A percentile compares a stretch with the other conserved stretches of the same genome.
These are phyloP conservation scores for Plodia interpunctella DNA, from an alignment of 1,140 invertebrate species.

Conservation along the genomic window DNA sequence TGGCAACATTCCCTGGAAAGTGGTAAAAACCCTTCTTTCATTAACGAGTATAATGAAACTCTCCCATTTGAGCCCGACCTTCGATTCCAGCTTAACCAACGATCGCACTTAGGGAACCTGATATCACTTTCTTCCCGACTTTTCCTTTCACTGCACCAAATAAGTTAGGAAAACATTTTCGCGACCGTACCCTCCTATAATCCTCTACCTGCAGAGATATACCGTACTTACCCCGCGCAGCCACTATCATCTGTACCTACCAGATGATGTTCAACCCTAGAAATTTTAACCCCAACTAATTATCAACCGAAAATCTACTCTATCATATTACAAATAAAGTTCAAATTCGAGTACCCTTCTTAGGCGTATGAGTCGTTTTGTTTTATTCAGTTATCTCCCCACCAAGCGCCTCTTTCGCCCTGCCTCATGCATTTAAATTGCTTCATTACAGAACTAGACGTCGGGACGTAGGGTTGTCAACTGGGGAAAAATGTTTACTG, in stretches of 20 bases:
- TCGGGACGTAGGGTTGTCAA: slow-evolving; percentile 60
- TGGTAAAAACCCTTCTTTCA: not conserved
- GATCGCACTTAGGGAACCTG: slow-evolving; percentile 22
- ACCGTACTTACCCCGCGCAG: slow-evolving; percentile 64
- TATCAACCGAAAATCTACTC: slow-evolving; percentile 19
- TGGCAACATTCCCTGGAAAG: no score
- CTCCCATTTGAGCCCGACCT: not conserved
- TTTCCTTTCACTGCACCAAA: slow-evolving; percentile 66
- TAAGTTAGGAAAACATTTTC: slow-evolving; percentile 74
- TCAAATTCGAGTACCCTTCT: slow-evolving; percentile 9
- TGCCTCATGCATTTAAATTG: slow-evolving; percentile 79
- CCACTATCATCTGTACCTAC: slow-evolving; percentile 74
- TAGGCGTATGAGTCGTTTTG: slow-evolving; percentile 30
- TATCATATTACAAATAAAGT: slow-evolving; percentile 18
- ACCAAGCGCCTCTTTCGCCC: slow-evolving; percentile 66
- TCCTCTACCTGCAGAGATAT: slow-evolving; percentile 73
- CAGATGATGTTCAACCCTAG: slow-evolving; percentile 20
- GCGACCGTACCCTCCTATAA: slow-evolving; percentile 63
- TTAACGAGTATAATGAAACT: slow-evolving; percentile 1
- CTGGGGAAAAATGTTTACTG: slow-evolving; percentile 46
- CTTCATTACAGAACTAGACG: slow-evolving; percentile 76
- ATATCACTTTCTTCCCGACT: slow-evolving; percentile 64
- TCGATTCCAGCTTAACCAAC: not conserved
- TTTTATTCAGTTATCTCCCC: slow-evolving; percentile 38
- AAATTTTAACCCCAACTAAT: slow-evolving; percentile 15